phyloP scores from a whole-genome alignment of 2,888 invertebrate species.

The Tenthredo scrophulariae region DNA sequence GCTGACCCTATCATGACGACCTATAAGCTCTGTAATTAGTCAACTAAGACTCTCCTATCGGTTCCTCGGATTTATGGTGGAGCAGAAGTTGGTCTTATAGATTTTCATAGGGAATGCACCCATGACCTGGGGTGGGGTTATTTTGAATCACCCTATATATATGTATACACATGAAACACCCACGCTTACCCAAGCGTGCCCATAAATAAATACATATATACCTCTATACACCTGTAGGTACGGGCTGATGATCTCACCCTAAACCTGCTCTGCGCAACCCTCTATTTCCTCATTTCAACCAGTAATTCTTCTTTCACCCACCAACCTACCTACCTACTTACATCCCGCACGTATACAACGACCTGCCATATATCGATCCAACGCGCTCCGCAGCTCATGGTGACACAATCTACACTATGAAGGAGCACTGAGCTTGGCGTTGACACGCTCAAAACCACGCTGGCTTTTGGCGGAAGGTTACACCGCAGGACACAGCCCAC shows the following conservation, averaged over 20 bases:
- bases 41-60: too few relatives aligned
- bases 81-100: too few relatives aligned
- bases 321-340: conserved; percentile 26
- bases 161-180: not conserved
- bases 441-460: conserved; percentile 32
- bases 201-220: not conserved
- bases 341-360: not conserved
- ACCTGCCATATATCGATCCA: conserved; percentile 29
- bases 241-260: not conserved
- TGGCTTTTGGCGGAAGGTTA: not conserved
- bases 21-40: too few relatives aligned
- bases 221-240: not conserved
- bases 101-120: too few relatives aligned
- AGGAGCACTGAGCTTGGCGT: not conserved
- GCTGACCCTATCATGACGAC: too few relatives aligned
- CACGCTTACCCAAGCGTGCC: not conserved
- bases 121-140: too few relatives aligned
- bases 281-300: conserved; percentile 10
- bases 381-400: not conserved
- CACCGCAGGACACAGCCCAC: not conserved
- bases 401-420: conserved; percentile 5
- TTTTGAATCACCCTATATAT: not conserved
- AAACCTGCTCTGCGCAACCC: not conserved
- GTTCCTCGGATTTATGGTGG: too few relatives aligned
- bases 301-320: conserved; percentile 12